Percentiles rank a stretch among this genome's conserved stretches.
Evolutionary conservation across 2,888 invertebrate genomes (phyloP).

Genomic region (Epinotia ramella): DNA sequence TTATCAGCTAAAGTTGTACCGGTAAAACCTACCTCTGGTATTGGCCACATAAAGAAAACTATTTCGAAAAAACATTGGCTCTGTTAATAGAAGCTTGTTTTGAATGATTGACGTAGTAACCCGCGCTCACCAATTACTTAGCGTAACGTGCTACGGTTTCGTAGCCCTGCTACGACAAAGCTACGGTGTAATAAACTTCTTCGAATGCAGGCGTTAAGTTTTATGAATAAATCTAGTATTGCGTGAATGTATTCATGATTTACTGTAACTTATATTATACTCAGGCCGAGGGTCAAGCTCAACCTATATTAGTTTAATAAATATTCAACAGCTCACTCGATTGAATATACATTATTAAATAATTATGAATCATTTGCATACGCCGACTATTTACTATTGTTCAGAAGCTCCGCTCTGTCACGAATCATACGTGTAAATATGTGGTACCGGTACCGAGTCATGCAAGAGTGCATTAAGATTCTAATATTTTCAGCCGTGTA

Average conservation of each 20-base stretch:
- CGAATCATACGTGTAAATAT: slow-evolving; percentile 19
- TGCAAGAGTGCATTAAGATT: slow-evolving; percentile 24
- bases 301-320: background rate
- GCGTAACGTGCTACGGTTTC: slow-evolving; percentile 54
- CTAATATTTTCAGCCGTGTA: slow-evolving; percentile 49
- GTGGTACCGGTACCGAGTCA: background rate
- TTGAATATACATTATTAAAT: slow-evolving; percentile 3
- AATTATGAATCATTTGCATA: slow-evolving; percentile 11
- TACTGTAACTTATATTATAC: background rate
- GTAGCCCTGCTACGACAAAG: slow-evolving; percentile 59
- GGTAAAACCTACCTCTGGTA: too few relatives aligned
- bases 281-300: background rate
- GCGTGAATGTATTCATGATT: slow-evolving; percentile 1
- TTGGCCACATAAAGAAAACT: too few relatives aligned
- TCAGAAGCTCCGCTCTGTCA: slow-evolving; percentile 4
- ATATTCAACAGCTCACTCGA: slow-evolving; percentile 14
- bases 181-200: slow-evolving; percentile 16
- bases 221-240: background rate
- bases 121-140: background rate
- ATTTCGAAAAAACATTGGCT: background rate
- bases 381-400: slow-evolving; percentile 22
- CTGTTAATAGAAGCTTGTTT: background rate
- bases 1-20: too few relatives aligned
- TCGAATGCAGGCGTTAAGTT: background rate
- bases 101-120: background rate